phyloP scores from a whole-genome alignment of 2,797 vertebrate species.

The Acanthopagrus latus region DNA sequence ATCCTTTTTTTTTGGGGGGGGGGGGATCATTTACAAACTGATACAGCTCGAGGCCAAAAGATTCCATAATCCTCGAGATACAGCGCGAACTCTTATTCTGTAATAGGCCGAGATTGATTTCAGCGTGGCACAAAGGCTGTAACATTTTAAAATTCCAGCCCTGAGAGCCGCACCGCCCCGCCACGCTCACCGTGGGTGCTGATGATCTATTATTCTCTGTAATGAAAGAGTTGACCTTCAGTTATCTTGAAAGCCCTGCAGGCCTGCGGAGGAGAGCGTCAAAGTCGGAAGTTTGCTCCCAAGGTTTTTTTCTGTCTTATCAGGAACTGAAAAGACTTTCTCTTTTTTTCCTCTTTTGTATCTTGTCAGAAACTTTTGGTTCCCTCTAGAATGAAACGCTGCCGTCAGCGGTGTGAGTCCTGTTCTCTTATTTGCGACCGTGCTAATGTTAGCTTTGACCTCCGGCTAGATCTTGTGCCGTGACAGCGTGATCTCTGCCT shows the following conservation, averaged over 20 bases:
- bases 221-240: conserved; percentile 78
- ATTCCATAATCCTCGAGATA: conserved; percentile 65
- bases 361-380: conserved; percentile 16
- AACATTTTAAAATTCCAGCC: conserved; percentile 66
- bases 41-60: conserved; percentile 51
- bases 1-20: conserved; percentile 31
- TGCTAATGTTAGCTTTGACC: conserved; percentile 2
- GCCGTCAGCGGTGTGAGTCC: not conserved
- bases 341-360: conserved; percentile 14
- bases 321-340: conserved; percentile 38
- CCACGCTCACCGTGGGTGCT: conserved; percentile 30
- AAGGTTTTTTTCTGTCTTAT: conserved; percentile 43
- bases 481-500: conserved; percentile 17
- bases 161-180: conserved; percentile 28
- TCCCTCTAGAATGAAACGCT: not conserved
- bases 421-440: not conserved
- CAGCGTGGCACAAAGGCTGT: conserved; percentile 46
- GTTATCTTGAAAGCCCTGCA: conserved; percentile 60
- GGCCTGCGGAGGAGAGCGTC: conserved; percentile 37
- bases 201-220: conserved; percentile 74
- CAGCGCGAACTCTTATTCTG: conserved; percentile 37
- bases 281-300: conserved; percentile 59
- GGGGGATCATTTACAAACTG: conserved; percentile 40
- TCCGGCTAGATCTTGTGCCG: not conserved
- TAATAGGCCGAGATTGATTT: conserved; percentile 69